A percentile compares a stretch with the other conserved stretches of the same genome.
phyloP scores from a whole-genome alignment of 2,113 vertebrate genomes.

The Zeus faber region DNA sequence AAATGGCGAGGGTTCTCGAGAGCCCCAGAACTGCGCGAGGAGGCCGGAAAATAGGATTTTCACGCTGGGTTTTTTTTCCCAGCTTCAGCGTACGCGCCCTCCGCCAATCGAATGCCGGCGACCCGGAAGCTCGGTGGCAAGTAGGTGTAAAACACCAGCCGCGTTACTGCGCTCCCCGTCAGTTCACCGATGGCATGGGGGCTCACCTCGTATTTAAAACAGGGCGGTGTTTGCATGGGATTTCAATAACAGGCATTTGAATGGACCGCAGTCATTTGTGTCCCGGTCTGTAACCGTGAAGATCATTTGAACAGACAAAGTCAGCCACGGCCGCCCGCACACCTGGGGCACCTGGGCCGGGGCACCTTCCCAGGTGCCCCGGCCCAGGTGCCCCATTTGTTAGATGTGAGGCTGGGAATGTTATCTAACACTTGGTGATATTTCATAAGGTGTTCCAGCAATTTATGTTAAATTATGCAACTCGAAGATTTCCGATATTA shows the following conservation, averaged over 20 bases:
- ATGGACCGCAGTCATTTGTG: constrained; percentile 72
- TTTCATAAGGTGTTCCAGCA: too few species aligned
- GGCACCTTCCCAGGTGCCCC: too few species aligned
- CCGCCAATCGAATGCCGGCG: not conserved
- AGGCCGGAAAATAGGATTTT: constrained; percentile 63
- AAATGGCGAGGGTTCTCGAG: constrained; percentile 50
- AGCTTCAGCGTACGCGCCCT: constrained; percentile 24
- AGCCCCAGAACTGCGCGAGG: constrained; percentile 26
- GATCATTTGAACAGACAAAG: constrained; percentile 63
- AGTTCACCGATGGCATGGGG: constrained; percentile 30
- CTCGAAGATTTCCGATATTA: too few species aligned
- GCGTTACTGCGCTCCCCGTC: constrained; percentile 7
- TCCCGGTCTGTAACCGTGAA: constrained; percentile 67
- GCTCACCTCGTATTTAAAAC: constrained; percentile 60
- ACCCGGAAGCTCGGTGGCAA: not conserved
- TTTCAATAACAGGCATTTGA: constrained; percentile 71
- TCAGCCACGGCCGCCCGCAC: constrained; percentile 58
- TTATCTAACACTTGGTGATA: not conserved
- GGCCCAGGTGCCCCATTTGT: not conserved
- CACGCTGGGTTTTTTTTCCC: constrained; percentile 55
- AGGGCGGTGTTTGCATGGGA: constrained; percentile 63
- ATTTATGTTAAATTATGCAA: too few species aligned
- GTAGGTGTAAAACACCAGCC: constrained; percentile 12
- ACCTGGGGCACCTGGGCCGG: too few species aligned
- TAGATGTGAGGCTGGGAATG: not conserved